Base-by-base conservation (phyloP, 1,140 invertebrate genomes). In the Heliconius eleuchia region DNA sequence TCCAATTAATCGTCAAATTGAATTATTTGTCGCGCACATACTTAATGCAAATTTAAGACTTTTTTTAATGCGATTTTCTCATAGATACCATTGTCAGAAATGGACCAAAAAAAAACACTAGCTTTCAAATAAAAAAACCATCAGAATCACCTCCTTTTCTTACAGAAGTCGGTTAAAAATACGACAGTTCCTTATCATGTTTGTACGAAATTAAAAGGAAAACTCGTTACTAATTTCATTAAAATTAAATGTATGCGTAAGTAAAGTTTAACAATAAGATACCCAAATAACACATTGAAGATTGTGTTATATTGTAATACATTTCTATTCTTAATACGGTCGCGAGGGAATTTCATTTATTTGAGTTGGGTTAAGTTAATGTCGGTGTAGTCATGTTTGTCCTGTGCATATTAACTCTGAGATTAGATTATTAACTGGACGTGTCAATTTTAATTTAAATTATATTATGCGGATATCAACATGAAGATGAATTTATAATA, bases 281-380 rank as follows among this genome's bases (percentile, higher is more conserved):
- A 66, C 60, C n/a, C n/a, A 27, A 11, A 23, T 30, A 66, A 66
- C 11, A 66, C 7, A 4, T 27, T 30, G 60, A 66, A 66, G n/a
- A 66, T 30, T 66, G 57, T 66, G 23, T 66, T 66, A 66, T 30
- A 27, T 66, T 16, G 57, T 66, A 66, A 66, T 66, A 66, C 23
- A 27, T 66, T 66, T 66, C 57, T 66, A 66, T 66, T 66, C 23
- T 66, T 66, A 66, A 66, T 66, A 23, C n/a, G 57, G 57, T 16
- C 57, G 23, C 23, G 8, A 66, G 57, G 57, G 57, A 66, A 27
- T 66, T 66, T 66, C 57, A 66, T 66, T 66, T 66, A 66, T 66
- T 66, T 66, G 57, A 66, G 57, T 66, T 30, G 23, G 57, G 57
- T 66, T 66, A 60, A 66, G 57, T 66, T 27, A 66, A 66, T 66